Evolutionary conservation across 2,113 vertebrate species (phyloP).

Genomic region (Xiphophorus maculatus): DNA sequence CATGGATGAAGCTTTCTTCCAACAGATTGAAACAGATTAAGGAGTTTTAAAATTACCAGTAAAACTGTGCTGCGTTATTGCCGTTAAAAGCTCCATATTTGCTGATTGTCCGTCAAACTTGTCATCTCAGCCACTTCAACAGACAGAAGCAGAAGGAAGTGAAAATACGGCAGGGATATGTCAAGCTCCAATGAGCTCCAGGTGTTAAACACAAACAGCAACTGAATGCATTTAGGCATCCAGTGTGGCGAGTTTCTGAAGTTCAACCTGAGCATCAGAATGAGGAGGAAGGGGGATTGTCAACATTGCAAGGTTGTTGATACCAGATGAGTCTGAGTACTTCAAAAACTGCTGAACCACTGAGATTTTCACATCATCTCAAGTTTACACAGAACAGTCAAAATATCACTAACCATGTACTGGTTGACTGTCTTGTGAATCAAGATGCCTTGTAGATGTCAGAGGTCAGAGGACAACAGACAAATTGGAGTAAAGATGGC

Average conservation of each 20-base stretch:
- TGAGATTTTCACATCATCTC: neutral
- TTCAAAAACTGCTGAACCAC: neutral
- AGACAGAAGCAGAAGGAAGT: neutral
- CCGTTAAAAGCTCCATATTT: neutral
- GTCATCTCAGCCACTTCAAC: neutral
- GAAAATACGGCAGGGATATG: neutral
- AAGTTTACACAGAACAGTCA: neutral
- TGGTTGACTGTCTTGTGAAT: too few relatives aligned
- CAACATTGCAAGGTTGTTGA: too few relatives aligned
- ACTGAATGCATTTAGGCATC: neutral
- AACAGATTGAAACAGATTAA: neutral
- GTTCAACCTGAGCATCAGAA: too few relatives aligned
- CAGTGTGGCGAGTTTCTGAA: neutral
- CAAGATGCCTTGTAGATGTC: too few relatives aligned
- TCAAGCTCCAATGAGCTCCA: neutral
- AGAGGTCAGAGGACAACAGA: too few relatives aligned
- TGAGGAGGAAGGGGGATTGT: too few relatives aligned
- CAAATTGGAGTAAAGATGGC: too few relatives aligned
- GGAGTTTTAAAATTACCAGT: neutral
- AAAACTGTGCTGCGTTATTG: neutral
- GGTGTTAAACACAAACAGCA: neutral
- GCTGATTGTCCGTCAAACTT: neutral
- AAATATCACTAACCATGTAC: neutral
- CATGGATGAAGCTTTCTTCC: neutral
- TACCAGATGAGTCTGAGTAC: too few relatives aligned